Evolutionary conservation across 2,113 vertebrate species (phyloP).

Genomic region (Helogale parvula): DNA sequence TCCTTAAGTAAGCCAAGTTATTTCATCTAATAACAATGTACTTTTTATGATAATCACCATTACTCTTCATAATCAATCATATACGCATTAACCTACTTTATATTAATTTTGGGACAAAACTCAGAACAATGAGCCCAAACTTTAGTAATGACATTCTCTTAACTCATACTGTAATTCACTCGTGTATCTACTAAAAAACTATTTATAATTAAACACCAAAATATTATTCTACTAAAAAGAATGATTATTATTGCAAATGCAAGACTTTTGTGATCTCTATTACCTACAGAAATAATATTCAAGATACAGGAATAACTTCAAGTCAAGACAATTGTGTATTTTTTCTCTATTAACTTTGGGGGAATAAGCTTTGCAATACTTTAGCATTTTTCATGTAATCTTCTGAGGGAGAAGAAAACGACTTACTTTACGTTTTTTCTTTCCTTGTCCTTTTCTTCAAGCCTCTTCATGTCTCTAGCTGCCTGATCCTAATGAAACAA

Average conservation of each 20-base stretch:
- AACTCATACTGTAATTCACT: neutral
- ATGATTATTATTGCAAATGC: constrained; percentile 40
- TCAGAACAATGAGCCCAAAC: constrained; percentile 34
- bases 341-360: constrained; percentile 32
- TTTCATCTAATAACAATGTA: neutral
- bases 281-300: neutral
- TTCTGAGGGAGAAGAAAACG: constrained; percentile 70
- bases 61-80: neutral
- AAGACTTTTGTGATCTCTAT: constrained; percentile 8
- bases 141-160: neutral
- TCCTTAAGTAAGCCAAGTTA: constrained; percentile 36
- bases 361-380: neutral
- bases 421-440: constrained; percentile 97
- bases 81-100: constrained; percentile 8
- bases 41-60: neutral
- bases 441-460: constrained; percentile 98
- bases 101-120: constrained; percentile 35
- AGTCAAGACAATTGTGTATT: constrained; percentile 23
- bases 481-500: constrained; percentile 92
- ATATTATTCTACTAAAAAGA: constrained; percentile 9
- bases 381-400: constrained; percentile 44
- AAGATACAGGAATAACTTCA: constrained; percentile 25
- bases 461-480: constrained; percentile 97
- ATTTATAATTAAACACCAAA: constrained; percentile 25
- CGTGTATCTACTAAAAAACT: constrained; percentile 21